These are phyloP conservation scores for Archegozetes longisetosus DNA, from an alignment of 1,140 invertebrate species.

Conservation along the genomic window DNA sequence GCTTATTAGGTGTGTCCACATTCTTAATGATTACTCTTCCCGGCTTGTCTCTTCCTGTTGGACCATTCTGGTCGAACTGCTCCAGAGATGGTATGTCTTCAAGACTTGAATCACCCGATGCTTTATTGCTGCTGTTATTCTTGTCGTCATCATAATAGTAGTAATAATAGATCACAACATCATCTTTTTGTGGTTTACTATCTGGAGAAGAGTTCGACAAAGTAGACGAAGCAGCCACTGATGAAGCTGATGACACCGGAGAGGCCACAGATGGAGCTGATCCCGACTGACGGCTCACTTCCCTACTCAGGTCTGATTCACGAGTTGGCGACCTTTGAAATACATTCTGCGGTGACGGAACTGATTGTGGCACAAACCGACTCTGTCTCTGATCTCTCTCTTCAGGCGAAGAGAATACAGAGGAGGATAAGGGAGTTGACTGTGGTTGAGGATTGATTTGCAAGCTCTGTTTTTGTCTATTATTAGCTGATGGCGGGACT, in stretches of 20 bases:
- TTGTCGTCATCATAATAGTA: slow-evolving; percentile 21
- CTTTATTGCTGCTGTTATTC: slow-evolving; percentile 6
- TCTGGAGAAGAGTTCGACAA: not conserved
- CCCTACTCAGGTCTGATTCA: not conserved
- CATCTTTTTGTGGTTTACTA: slow-evolving; percentile 15
- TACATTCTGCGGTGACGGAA: not conserved
- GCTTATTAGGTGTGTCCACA: not conserved
- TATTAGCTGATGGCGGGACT: not conserved
- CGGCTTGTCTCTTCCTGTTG: not conserved
- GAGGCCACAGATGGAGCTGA: not conserved
- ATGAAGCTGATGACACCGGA: not conserved
- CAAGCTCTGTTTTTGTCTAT: not conserved
- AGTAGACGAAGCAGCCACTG: not conserved
- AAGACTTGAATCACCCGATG: not conserved
- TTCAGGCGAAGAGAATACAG: not conserved
- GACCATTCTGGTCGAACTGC: slow-evolving; percentile 1
- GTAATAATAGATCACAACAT: slow-evolving; percentile 20
- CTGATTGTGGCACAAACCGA: not conserved
- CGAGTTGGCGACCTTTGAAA: not conserved
- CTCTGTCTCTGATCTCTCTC: not conserved
- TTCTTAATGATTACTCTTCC: slow-evolving; percentile 11
- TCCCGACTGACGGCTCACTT: not conserved
- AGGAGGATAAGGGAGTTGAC: not conserved
- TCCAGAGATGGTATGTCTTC: slow-evolving; percentile 15
- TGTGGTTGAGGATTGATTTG: not conserved